Base-by-base conservation (phyloP, 37 sponge, comb jelly and placozoan genomes). In the Dysidea cf. avara region DNA sequence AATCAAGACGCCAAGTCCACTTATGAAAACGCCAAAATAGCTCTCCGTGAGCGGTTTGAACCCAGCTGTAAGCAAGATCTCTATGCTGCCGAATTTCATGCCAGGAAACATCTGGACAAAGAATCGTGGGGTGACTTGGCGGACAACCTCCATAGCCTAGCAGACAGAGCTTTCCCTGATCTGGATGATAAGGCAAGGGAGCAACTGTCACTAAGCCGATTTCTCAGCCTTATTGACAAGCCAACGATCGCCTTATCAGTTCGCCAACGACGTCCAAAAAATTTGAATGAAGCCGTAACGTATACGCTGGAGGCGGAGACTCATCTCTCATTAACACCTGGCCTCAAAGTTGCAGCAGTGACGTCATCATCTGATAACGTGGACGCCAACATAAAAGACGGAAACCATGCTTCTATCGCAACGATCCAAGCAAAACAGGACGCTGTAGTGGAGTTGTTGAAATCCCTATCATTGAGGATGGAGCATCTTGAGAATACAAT, bases 281-380 rank as follows among this genome's bases (percentile, higher is more conserved):
- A 20, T 0, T 18, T 84, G 39, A 73, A 78, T 20, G 73, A 53
- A 31, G 73, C 79, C 2, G 85, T 84, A 14, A n/a, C 30, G 3
- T 57, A 71, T 1, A 84, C 85, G 2, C 26, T 71, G 26, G 85
- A 84, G 39, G 22, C 77, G 78, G 78, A 77, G 61, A 61, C 77
- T 1, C 76, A 76, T 49, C 33, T 69, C 1, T 5, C 56, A 12
- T 36, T 61, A 7, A 18, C 9, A 20, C 43, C 28, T 18, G 43
- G 20, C n/a, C n/a, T n/a, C n/a, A n/a, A n/a, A n/a, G n/a, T n/a
- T n/a, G n/a, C n/a, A n/a, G n/a, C n/a, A n/a, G n/a, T n/a, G n/a
- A n/a, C n/a, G n/a, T n/a, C n/a, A n/a, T n/a, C n/a, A n/a, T n/a
- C n/a, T n/a, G n/a, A n/a, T n/a, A n/a, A n/a, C n/a, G n/a, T n/a